These are phyloP conservation scores for Eupeodes luniger DNA, from an alignment of 2,888 invertebrate genomes.

Conservation along the genomic window DNA sequence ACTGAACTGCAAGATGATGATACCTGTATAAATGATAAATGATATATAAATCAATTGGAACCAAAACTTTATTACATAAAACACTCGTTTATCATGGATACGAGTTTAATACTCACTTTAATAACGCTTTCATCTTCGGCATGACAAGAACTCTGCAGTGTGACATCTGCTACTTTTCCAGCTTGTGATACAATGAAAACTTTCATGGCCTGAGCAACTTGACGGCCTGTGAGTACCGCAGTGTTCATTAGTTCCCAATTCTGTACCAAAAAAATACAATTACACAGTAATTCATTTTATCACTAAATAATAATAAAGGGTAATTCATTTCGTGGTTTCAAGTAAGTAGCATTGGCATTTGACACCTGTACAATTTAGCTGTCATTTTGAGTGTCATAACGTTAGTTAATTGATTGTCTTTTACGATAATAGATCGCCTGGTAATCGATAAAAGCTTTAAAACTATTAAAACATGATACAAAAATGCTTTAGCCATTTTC, in stretches of 20 bases:
- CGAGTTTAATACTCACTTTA: constrained; percentile 87
- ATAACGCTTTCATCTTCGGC: constrained; percentile 98
- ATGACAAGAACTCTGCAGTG: constrained; percentile 96
- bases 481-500: too few relatives aligned
- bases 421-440: too few relatives aligned
- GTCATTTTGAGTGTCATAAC: too few relatives aligned
- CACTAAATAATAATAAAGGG: too few relatives aligned
- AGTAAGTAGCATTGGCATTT: too few relatives aligned
- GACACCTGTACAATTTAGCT: too few relatives aligned
- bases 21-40: constrained; percentile 87
- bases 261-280: constrained; percentile 84
- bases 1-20: constrained; percentile 98
- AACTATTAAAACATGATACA: too few relatives aligned
- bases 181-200: constrained; percentile 97
- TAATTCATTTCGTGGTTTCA: too few relatives aligned
- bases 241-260: constrained; percentile 98
- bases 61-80: neutral
- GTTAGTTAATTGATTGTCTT: too few relatives aligned
- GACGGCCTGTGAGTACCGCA: constrained; percentile 96
- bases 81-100: neutral
- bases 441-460: too few relatives aligned
- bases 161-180: constrained; percentile 97
- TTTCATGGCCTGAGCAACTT: constrained; percentile 97
- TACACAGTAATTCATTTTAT: too few relatives aligned
- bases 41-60: constrained; percentile 12